phyloP scores from a whole-genome alignment of 2,797 vertebrate genomes.

The Huso huso region DNA sequence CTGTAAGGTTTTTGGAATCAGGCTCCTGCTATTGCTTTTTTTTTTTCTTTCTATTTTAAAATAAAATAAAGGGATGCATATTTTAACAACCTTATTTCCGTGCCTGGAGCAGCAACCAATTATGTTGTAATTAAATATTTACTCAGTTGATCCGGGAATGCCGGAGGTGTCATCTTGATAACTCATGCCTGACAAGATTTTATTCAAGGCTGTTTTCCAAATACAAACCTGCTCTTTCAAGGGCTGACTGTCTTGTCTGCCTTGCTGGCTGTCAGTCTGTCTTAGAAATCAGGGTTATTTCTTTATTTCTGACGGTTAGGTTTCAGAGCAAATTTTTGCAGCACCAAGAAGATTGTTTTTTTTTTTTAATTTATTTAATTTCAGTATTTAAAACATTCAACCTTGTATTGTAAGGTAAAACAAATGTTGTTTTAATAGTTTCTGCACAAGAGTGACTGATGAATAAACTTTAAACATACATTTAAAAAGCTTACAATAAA shows the following conservation, averaged over 20 bases:
- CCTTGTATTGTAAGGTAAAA: too few relatives aligned
- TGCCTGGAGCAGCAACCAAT: constrained; percentile 70
- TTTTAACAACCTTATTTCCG: constrained; percentile 47
- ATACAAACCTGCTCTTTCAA: background rate
- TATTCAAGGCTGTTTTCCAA: constrained; percentile 31
- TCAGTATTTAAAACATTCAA: too few relatives aligned
- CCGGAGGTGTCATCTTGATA: constrained; percentile 61
- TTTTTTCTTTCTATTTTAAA: constrained; percentile 48
- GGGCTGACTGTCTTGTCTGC: background rate
- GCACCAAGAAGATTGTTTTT: too few relatives aligned
- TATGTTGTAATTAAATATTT: constrained; percentile 75
- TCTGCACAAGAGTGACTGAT: too few relatives aligned
- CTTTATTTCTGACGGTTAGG: too few relatives aligned
- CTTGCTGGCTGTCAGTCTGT: too few relatives aligned
- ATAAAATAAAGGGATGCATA: constrained; percentile 47
- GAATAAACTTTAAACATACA: too few relatives aligned
- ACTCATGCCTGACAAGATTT: constrained; percentile 48
- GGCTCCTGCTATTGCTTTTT: constrained; percentile 46
- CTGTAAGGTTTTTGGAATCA: constrained; percentile 35
- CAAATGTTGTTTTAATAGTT: too few relatives aligned
- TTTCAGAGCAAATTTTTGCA: too few relatives aligned
- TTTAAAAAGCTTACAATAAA: too few relatives aligned
- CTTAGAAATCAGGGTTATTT: too few relatives aligned
- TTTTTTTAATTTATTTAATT: too few relatives aligned
- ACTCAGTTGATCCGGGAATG: constrained; percentile 62